phyloP scores from a whole-genome alignment of 2,113 vertebrate genomes.

The Microcebus griseorufus region DNA sequence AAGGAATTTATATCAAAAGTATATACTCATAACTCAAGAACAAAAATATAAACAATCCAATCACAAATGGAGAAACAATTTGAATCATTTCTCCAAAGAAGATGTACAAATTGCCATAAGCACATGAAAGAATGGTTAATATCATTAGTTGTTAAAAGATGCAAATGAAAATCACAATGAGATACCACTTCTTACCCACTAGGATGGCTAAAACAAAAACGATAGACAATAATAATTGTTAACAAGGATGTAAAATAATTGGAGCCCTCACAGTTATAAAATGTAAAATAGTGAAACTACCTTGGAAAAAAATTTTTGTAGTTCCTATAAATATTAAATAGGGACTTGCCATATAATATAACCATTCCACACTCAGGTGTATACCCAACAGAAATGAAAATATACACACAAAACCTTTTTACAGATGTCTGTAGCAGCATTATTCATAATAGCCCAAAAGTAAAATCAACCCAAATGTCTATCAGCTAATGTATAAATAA shows the following conservation, averaged over 20 bases:
- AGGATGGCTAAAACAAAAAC: not conserved
- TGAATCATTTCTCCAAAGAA: not conserved
- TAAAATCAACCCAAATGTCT: not conserved
- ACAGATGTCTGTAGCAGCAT: not conserved
- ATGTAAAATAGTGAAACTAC: not conserved
- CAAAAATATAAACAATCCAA: not conserved
- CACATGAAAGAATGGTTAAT: not conserved
- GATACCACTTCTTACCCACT: not conserved
- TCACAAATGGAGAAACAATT: not conserved
- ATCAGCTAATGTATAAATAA: not conserved
- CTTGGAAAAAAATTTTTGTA: not conserved
- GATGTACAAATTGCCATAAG: not conserved
- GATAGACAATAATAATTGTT: not conserved
- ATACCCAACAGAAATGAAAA: constrained; percentile 3
- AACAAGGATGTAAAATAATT: not conserved
- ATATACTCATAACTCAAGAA: not conserved
- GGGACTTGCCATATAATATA: not conserved
- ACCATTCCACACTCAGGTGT: not conserved
- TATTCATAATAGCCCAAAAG: not conserved
- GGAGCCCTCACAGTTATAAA: not conserved
- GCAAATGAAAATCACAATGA: constrained; percentile 20
- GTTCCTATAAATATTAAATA: not conserved
- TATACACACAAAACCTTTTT: not conserved
- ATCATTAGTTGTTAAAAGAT: not conserved
- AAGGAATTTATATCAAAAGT: not conserved